These are phyloP conservation scores for Zelostemma sp. DNA, from an alignment of 1,140 invertebrate genomes.

Conservation along the genomic window DNA sequence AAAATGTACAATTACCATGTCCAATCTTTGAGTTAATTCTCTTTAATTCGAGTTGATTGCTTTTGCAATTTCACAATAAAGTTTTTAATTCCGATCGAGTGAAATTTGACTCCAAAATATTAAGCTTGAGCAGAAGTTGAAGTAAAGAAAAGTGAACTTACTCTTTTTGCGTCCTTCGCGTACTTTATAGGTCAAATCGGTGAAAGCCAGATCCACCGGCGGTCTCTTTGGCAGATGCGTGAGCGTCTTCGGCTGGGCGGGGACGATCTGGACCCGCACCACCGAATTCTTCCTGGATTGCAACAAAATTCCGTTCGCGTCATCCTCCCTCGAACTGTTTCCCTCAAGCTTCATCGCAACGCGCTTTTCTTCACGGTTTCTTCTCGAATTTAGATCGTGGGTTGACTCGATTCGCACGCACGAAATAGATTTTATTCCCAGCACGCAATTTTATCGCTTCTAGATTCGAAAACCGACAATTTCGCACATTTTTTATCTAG, in stretches of 20 bases:
- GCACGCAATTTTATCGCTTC: not conserved
- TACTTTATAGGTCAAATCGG: slow-evolving; percentile 87
- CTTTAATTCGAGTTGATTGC: too few species aligned
- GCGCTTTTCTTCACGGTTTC: slow-evolving; percentile 6
- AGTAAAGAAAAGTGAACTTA: too few species aligned
- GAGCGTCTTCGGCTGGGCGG: slow-evolving; percentile 80
- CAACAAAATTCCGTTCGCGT: slow-evolving; percentile 62
- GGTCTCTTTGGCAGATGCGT: slow-evolving; percentile 87
- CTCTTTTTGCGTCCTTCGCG: slow-evolving; percentile 83
- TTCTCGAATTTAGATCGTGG: slow-evolving; percentile 2
- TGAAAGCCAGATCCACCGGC: slow-evolving; percentile 89
- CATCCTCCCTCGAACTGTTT: slow-evolving; percentile 61
- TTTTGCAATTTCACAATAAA: too few species aligned
- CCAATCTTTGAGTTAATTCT: too few species aligned
- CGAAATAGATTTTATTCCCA: not conserved
- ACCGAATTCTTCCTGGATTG: slow-evolving; percentile 71
- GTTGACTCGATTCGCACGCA: not conserved
- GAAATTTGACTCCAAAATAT: too few species aligned
- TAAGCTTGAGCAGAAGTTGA: too few species aligned
- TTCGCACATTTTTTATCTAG: too few species aligned
- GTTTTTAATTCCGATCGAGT: too few species aligned
- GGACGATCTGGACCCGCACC: slow-evolving; percentile 75
- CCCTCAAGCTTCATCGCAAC: slow-evolving; percentile 64
- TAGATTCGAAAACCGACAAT: not conserved
- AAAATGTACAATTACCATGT: too few species aligned